Conservation (phyloP, 1,140 invertebrate species). For the Ptiloglossa arizonensis region DNA sequence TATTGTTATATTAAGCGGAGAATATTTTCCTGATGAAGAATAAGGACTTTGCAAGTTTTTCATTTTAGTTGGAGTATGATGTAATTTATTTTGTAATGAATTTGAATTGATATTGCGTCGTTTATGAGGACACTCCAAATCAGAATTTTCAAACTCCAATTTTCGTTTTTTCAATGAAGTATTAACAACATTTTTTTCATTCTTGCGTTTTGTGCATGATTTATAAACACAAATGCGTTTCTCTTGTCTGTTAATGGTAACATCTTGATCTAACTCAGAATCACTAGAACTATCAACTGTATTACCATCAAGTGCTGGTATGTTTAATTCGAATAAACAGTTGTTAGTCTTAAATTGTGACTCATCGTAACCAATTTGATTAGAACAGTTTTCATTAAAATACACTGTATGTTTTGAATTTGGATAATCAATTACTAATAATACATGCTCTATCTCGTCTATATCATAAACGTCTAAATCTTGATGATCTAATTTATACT, state of each 20-base stretch:
- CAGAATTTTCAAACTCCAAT: constrained; percentile 1
- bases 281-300: constrained; percentile 49
- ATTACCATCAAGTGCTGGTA: constrained; percentile 49
- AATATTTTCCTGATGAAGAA: constrained; percentile 67
- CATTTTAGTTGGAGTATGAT: constrained; percentile 58
- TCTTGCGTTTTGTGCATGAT: constrained; percentile 33
- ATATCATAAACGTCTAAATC: constrained; percentile 54
- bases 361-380: background rate
- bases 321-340: constrained; percentile 7
- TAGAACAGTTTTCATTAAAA: background rate
- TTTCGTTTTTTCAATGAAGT: constrained; percentile 70
- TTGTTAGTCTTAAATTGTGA: background rate
- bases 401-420: background rate
- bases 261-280: constrained; percentile 64
- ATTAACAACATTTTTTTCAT: constrained; percentile 10
- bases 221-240: constrained; percentile 70
- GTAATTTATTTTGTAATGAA: constrained; percentile 43
- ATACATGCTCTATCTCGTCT: constrained; percentile 24
- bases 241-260: constrained; percentile 68
- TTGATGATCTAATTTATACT: constrained; percentile 34
- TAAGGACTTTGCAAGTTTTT: constrained; percentile 54
- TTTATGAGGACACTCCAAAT: constrained; percentile 28
- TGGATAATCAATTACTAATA: constrained; percentile 5
- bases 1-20: constrained; percentile 73
- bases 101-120: constrained; percentile 17